Evolutionary conservation across 1,140 invertebrate genomes (phyloP).

Genomic region (Drosophila rufa): DNA sequence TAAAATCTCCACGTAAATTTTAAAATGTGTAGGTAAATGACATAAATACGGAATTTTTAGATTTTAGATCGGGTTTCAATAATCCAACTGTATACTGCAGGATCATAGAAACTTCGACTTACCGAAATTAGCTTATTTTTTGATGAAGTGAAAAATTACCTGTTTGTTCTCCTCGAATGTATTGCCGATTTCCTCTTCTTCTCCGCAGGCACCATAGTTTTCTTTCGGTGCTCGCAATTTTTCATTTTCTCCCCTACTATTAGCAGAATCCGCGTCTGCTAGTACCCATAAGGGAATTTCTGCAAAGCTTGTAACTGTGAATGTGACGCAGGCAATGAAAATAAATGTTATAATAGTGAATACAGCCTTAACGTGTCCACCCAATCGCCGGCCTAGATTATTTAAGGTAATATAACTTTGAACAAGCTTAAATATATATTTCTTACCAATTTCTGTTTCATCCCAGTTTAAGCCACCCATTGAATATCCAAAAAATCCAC

Average conservation of each 20-base stretch:
- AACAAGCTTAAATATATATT: neutral
- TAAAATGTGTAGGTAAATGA: too few relatives aligned
- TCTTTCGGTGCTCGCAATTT: neutral
- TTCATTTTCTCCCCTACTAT: constrained; percentile 19
- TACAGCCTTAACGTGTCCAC: constrained; percentile 95
- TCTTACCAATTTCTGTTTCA: constrained; percentile 90
- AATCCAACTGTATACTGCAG: too few relatives aligned
- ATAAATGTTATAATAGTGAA: constrained; percentile 95
- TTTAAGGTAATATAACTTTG: neutral
- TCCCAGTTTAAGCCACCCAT: constrained; percentile 98
- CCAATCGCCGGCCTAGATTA: constrained; percentile 87
- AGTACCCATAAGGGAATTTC: constrained; percentile 91
- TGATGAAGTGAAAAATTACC: neutral
- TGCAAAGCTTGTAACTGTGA: constrained; percentile 93
- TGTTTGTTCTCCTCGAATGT: neutral
- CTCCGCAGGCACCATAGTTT: neutral
- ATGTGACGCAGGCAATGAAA: constrained; percentile 92
- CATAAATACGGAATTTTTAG: too few relatives aligned
- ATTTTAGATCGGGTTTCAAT: too few relatives aligned
- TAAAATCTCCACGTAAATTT: too few relatives aligned
- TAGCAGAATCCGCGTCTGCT: constrained; percentile 59
- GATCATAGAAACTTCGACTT: too few relatives aligned
- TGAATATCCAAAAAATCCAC: constrained; percentile 96
- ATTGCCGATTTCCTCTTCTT: neutral
- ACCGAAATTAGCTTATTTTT: too few relatives aligned